phyloP scores from a whole-genome alignment of 2,888 invertebrate species.

The Lasioglossum morio region DNA sequence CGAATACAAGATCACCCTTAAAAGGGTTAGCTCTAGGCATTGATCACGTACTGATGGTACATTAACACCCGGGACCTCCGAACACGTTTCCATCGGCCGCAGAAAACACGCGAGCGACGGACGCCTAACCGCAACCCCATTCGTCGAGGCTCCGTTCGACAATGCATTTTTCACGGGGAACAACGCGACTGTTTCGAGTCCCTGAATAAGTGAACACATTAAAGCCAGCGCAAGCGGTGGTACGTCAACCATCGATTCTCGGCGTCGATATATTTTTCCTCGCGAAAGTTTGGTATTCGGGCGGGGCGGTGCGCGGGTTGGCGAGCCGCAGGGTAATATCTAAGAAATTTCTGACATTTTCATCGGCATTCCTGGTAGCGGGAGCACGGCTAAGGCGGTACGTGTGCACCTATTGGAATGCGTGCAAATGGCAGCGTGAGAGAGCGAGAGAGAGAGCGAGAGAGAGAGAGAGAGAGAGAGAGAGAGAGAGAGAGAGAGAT shows the following conservation, averaged over 20 bases:
- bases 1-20: background rate
- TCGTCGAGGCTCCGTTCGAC: background rate
- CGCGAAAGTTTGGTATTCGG: background rate
- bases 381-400: slow-evolving; percentile 10
- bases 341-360: slow-evolving; percentile 61
- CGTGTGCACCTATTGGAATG: slow-evolving; percentile 53
- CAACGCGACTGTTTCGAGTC: background rate
- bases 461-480: background rate
- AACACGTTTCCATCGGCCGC: background rate
- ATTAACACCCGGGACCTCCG: background rate
- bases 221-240: background rate
- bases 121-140: background rate
- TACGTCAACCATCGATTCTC: background rate
- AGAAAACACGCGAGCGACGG: background rate
- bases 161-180: background rate
- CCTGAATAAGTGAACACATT: slow-evolving; percentile 4
- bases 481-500: background rate
- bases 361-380: slow-evolving; percentile 50
- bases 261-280: background rate
- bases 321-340: slow-evolving; percentile 42
- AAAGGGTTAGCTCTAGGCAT: background rate
- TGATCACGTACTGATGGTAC: background rate
- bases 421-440: slow-evolving; percentile 21
- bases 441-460: too few relatives aligned
- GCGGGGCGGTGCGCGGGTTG: background rate